Evolutionary conservation across 1,140 invertebrate genomes (phyloP).

Genomic region (Drosophila tani): DNA sequence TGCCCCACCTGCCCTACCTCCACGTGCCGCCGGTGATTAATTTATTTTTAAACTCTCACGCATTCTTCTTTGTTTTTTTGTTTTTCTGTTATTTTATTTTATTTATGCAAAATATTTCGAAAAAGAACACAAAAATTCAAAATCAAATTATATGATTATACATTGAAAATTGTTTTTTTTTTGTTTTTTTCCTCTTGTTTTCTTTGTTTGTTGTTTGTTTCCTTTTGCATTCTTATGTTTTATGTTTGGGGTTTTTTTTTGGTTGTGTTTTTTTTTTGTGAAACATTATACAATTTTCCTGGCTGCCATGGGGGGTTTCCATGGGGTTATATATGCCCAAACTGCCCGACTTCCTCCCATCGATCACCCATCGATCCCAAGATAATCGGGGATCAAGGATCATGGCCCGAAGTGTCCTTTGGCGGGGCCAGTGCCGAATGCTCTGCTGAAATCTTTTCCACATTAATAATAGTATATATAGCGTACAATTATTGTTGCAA

Average conservation of each 20-base stretch:
- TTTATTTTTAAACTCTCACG: not conserved
- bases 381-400: slow-evolving; percentile 7
- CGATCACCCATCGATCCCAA: slow-evolving; percentile 8
- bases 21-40: not conserved
- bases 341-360: not conserved
- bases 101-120: slow-evolving; percentile 85
- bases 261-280: slow-evolving; percentile 48
- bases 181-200: slow-evolving; percentile 37
- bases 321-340: slow-evolving; percentile 14
- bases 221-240: slow-evolving; percentile 68
- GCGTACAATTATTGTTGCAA: slow-evolving; percentile 85
- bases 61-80: slow-evolving; percentile 42
- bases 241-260: slow-evolving; percentile 59
- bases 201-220: slow-evolving; percentile 44
- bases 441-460: slow-evolving; percentile 64
- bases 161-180: slow-evolving; percentile 77
- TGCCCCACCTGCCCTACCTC: not conserved
- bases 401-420: not conserved
- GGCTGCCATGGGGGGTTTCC: slow-evolving; percentile 16
- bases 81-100: slow-evolving; percentile 84
- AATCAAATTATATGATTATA: slow-evolving; percentile 83
- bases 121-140: slow-evolving; percentile 83
- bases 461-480: slow-evolving; percentile 82
- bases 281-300: slow-evolving; percentile 75
- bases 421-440: slow-evolving; percentile 41